phyloP scores from a whole-genome alignment of 2,797 vertebrate species.

The Sparus aurata region DNA sequence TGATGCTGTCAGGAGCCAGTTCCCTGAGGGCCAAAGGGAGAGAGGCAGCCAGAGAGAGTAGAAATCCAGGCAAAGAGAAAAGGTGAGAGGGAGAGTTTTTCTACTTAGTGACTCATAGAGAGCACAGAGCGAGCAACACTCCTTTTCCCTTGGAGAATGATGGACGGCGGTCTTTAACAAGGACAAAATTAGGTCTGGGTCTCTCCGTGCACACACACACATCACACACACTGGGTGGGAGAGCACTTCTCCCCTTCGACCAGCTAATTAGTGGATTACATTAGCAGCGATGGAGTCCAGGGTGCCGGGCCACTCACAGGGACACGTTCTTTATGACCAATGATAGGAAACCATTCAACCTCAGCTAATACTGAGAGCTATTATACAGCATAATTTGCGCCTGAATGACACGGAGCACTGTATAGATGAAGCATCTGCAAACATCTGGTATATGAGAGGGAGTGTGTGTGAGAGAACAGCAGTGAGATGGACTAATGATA shows the following conservation, averaged over 20 bases:
- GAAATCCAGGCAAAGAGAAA: conserved; percentile 48
- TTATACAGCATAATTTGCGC: conserved; percentile 41
- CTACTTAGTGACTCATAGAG: conserved; percentile 63
- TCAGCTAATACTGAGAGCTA: conserved; percentile 46
- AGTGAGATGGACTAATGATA: neutral
- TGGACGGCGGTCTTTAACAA: conserved; percentile 55
- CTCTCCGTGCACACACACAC: conserved; percentile 30
- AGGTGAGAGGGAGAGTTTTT: conserved; percentile 61
- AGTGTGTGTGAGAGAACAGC: neutral
- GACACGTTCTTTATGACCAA: conserved; percentile 26
- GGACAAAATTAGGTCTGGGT: conserved; percentile 69
- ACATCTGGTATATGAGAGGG: neutral
- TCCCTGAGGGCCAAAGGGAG: conserved; percentile 51
- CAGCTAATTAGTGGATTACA: conserved; percentile 68
- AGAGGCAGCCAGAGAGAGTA: conserved; percentile 45
- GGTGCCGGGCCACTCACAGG: conserved; percentile 34
- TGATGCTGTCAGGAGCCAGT: conserved; percentile 70
- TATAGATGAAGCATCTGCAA: conserved; percentile 13
- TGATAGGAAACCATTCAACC: conserved; percentile 51
- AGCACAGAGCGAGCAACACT: conserved; percentile 37
- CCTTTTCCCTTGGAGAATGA: conserved; percentile 56
- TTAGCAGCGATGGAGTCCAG: conserved; percentile 58
- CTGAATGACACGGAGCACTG: conserved; percentile 25
- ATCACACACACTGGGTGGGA: conserved; percentile 27
- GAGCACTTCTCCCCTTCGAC: conserved; percentile 42